Base-by-base conservation (phyloP, 2,113 vertebrate species). In the Phrynosoma platyrhinos region DNA sequence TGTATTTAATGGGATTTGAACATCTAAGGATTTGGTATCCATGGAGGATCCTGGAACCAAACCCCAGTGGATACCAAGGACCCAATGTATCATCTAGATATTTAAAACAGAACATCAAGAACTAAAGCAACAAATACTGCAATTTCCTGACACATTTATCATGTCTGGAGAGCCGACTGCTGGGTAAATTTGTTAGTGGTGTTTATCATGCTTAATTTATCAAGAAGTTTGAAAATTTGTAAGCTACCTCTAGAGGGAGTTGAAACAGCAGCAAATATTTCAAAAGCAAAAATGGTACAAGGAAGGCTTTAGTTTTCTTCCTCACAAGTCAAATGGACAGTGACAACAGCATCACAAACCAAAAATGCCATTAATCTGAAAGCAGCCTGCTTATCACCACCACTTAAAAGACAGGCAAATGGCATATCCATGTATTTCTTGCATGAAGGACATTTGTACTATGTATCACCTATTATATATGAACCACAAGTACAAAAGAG, bases 201-300 rank as follows among this genome's bases (percentile, higher is more conserved):
- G 13, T 62, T 16, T 62, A 62, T 62, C 18, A 62, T 58, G 2
- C 10, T 58, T 58, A 69, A 27, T 69, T 69, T 69, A 69, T 18
- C 10, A 82, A 27, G 32, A n/a, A 64, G 77, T 36, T 25, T 16
- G 53, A 66, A 40, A 87, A 42, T 1, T 75, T 58, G 23, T 30
- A 79, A 81, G 58, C 53, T n/a, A 62, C 79, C 79, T 23, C 69
- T 75, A 87, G 79, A 75, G 69, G 79, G 36, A 64, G 36, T 32
- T 74, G 74, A 64, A 74, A 47, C 20, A 47, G 47, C 55, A 75
- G 69, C 69, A 82, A 87, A 72, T 9, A 74, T 20, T 81, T 87
- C 55, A 16, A 64, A 64, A 9, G 66, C 20, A 58, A 27, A 71
- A 30, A 30, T 30, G 6, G 30, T 30, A 3, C 18, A 71, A 66